Conservation (phyloP, 2,797 vertebrate species). For the Lemur catta region DNA sequence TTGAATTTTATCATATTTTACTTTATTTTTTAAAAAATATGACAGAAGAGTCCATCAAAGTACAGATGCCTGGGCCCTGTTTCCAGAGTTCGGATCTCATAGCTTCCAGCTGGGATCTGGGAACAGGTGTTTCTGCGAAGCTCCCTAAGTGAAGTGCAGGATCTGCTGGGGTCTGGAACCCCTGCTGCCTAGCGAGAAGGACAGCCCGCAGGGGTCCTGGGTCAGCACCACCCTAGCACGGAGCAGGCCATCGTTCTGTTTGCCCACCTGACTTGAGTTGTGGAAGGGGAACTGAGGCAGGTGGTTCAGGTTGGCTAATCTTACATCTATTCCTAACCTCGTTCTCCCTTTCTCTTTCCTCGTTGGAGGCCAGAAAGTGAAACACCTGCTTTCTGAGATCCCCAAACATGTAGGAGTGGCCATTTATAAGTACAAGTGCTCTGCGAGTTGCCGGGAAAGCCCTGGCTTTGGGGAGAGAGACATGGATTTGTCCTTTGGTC, state of each 20-base stretch:
- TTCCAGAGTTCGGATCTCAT: not conserved
- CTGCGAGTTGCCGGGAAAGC: not conserved
- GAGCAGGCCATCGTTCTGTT: not conserved
- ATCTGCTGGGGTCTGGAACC: rapidly evolving
- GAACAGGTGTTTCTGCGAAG: not conserved
- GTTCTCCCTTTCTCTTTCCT: not conserved
- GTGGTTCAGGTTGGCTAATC: too few species aligned
- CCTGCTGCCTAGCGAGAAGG: not conserved
- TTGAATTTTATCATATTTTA: not conserved
- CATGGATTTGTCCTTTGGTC: too few species aligned
- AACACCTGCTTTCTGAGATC: not conserved
- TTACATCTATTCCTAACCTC: not conserved
- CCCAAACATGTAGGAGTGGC: not conserved
- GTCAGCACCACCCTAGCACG: too few species aligned
- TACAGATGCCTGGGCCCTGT: not conserved
- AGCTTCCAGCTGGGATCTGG: not conserved
- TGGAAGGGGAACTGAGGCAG: not conserved
- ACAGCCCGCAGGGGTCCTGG: not conserved
- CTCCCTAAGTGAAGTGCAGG: not conserved
- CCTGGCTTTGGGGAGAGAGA: not conserved
- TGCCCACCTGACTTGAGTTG: not conserved
- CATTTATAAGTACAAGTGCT: not conserved
- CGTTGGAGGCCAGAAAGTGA: not conserved
- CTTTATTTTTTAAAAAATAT: not conserved
- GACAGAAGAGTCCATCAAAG: not conserved